Percentiles rank a stretch among this genome's conserved stretches.
Evolutionary conservation across 1,140 invertebrate genomes (phyloP).

Genomic region (Ceratina calcarata): DNA sequence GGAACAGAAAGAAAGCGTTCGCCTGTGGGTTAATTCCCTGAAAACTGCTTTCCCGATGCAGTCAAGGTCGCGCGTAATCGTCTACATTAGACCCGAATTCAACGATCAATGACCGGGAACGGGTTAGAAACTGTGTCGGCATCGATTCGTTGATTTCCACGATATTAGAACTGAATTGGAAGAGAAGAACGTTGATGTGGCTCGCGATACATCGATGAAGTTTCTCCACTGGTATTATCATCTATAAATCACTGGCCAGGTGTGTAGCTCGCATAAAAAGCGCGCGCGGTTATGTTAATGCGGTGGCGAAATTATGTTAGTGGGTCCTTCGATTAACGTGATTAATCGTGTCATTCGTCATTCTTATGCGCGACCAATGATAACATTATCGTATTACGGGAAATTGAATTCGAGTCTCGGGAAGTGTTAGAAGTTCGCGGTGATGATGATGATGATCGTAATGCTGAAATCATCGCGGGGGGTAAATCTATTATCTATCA

Average conservation of each 20-base stretch:
- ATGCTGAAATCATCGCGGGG: conserved; percentile 63
- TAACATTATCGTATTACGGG: conserved; percentile 63
- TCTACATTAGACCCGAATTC: conserved; percentile 38
- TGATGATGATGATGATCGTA: conserved; percentile 13
- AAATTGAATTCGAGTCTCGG: conserved; percentile 57
- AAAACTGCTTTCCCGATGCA: conserved; percentile 47
- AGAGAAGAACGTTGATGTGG: not conserved
- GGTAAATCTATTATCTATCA: conserved; percentile 58
- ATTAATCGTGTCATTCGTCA: conserved; percentile 62
- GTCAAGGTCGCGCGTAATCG: conserved; percentile 61
- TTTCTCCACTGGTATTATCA: conserved; percentile 31
- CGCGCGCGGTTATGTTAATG: conserved; percentile 51
- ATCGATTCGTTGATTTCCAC: conserved; percentile 3
- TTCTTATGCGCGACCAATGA: conserved; percentile 51
- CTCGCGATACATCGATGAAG: not conserved
- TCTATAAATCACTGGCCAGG: conserved; percentile 49
- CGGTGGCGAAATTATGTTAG: conserved; percentile 52
- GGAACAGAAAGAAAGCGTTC: conserved; percentile 21
- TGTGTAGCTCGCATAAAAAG: not conserved
- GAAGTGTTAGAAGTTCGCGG: conserved; percentile 30
- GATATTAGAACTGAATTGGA: not conserved
- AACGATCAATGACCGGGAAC: conserved; percentile 31
- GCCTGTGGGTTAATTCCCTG: conserved; percentile 33
- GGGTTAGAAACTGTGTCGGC: conserved; percentile 14
- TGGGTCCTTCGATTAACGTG: conserved; percentile 46